phyloP scores from a whole-genome alignment of 2,113 vertebrate species.

The Phainopepla nitens region DNA sequence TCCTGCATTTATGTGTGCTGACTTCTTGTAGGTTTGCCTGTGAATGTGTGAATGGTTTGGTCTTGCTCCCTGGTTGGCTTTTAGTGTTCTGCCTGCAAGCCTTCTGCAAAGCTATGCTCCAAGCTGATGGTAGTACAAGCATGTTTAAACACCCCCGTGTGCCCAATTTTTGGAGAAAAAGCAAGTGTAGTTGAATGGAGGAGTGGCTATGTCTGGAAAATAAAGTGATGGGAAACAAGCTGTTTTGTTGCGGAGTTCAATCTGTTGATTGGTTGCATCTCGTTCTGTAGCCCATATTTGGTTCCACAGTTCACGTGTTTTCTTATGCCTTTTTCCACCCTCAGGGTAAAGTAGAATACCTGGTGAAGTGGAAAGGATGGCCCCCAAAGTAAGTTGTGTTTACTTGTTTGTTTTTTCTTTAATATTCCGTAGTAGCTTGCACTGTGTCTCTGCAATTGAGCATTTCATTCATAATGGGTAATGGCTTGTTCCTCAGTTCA shows the following conservation, averaged over 20 bases:
- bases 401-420: background rate
- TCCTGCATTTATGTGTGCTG: background rate
- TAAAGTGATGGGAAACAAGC: background rate
- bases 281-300: background rate
- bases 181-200: background rate
- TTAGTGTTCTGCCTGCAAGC: background rate
- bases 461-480: background rate
- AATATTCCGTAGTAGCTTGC: background rate
- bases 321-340: conserved; percentile 43
- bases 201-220: conserved; percentile 19
- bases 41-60: background rate
- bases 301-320: background rate
- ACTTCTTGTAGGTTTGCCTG: background rate
- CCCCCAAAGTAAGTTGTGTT: conserved; percentile 89
- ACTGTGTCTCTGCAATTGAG: background rate
- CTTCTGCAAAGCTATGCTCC: background rate
- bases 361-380: conserved; percentile 99
- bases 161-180: background rate
- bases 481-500: background rate
- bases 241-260: background rate
- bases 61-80: background rate
- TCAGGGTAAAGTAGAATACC: conserved; percentile 96
- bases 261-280: background rate
- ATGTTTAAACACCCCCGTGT: background rate
- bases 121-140: background rate